Evolutionary conservation across 2,113 vertebrate genomes (phyloP), one percentile per base, ranked within the genome.

Genomic region (Acanthisitta chloris): DNA sequence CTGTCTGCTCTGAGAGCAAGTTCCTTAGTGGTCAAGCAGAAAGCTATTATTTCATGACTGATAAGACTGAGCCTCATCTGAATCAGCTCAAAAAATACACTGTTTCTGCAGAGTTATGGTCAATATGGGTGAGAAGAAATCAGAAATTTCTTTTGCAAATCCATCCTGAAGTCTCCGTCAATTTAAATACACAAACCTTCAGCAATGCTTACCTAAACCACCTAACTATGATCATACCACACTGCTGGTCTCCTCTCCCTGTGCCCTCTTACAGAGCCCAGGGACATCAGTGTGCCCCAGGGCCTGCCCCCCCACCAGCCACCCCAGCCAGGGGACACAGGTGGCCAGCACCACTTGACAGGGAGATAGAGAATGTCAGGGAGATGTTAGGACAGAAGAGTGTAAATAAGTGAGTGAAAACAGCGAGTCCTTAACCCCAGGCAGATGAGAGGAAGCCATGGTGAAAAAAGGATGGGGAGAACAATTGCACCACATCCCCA

Each of bases 261-360:
- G 13, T 42, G 26, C 34, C 43, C 16, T 67, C 57, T 38, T 21
- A 66, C 31, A 79, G 36, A 46, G 54, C 12, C 71, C 52, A 34
- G 66, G 20, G 6, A 28, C 34, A 12, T 31, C 16, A 4, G 42
- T 5, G 31, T 40, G 40, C 12, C 24, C 34, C 52, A 38, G 7
- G 3, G 2, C 31, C 51, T 82, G 70, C 70, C 73, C 9, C 23
- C 19, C 23, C 0, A 2, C 24, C n/a, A 62, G 42, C 61, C 1
- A 2, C 11, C 57, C 42, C 3, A 2, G 28, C 14, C 8, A 1
- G 3, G 54, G 28, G 29, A 4, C 9, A 2, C 2, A 3, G n/a
- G 46, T 14, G 17, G 17, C 13, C 1, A 1, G 31, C 45, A 21
- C 14, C 31, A 16, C 40, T 61, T 69, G 33, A 24, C 11, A 13